Evolutionary conservation across 2,888 invertebrate species (phyloP), one percentile per base, ranked within the genome.

Genomic region (Nomada fabriciana): DNA sequence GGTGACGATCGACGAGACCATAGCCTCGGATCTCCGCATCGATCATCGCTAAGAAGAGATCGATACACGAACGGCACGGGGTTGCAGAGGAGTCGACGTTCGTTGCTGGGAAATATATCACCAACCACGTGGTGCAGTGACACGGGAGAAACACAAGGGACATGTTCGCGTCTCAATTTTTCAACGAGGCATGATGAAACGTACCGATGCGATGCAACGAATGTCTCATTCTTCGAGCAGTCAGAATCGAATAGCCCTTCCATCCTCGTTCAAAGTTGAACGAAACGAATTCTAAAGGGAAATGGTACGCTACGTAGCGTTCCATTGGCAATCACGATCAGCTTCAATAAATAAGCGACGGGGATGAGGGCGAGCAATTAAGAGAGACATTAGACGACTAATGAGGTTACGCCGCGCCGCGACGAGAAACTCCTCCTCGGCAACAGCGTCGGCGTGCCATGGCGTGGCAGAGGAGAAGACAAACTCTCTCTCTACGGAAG

Each of bases 371-470:
- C 84, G 89, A 85, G 90, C 91, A 92, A 92, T 92, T 92, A 92
- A 92, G 92, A 91, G 89, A 91, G 91, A 92, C 92, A 91, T 93
- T 92, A 92, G 90, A 82, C 90, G 90, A 91, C 91, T 93, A 92
- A 93, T 92, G 92, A 92, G 91, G 88, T 91, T 91, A 90, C 92
- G 89, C 89, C 82, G 79, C 92, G 89, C 89, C 82, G 79, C 76
- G 80, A 82, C 88, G 71, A 84, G 77, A 52, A 36, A 73, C 84
- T 79, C 79, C 80, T 79, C 75, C 75, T 79, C 70, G 77, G 80
- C 59, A 82, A 82, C 78, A 80, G 77, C 68, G 77, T 73, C 80
- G 77, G 65, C 80, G 71, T 83, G 80, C 74, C 63, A n/a, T 47
- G 75, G 76, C 83, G 59, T 68, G 85, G 74, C 74, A 11, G 20